Percentiles rank a stretch among this genome's conserved stretches.
These are phyloP conservation scores for Oophaga pumilio DNA, from an alignment of 2,113 vertebrate species.

Conservation along the genomic window DNA sequence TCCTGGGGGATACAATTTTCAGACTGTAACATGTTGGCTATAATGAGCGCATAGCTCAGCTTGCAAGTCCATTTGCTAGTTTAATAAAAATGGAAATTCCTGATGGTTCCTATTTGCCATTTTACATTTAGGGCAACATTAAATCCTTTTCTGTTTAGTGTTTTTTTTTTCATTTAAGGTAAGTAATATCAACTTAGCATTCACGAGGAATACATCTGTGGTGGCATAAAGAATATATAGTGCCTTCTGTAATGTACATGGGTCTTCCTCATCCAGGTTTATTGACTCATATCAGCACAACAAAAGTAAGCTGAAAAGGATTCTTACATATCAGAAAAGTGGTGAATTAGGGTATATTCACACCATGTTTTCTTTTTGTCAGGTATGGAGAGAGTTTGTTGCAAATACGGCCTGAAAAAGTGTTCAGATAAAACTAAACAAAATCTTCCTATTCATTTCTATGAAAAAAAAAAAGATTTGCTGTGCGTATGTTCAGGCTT, in stretches of 20 bases:
- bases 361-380: too few relatives aligned
- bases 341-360: too few relatives aligned
- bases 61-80: slow-evolving; percentile 38
- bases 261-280: not conserved
- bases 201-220: slow-evolving; percentile 4
- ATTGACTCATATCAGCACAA: not conserved
- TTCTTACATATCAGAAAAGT: not conserved
- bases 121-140: slow-evolving; percentile 22
- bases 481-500: too few relatives aligned
- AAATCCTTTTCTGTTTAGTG: slow-evolving; percentile 17
- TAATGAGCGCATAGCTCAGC: slow-evolving; percentile 42
- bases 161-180: slow-evolving; percentile 32
- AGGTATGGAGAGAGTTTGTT: too few relatives aligned
- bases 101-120: slow-evolving; percentile 33
- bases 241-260: not conserved
- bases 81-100: slow-evolving; percentile 58
- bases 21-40: not conserved
- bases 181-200: slow-evolving; percentile 45
- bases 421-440: too few relatives aligned
- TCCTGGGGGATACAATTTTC: slow-evolving; percentile 26
- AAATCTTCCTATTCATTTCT: too few relatives aligned
- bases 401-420: too few relatives aligned
- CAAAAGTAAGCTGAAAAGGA: not conserved
- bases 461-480: too few relatives aligned
- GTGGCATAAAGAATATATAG: not conserved